phyloP scores from a whole-genome alignment of 2,797 vertebrate species.

The Tragopan temminckii region DNA sequence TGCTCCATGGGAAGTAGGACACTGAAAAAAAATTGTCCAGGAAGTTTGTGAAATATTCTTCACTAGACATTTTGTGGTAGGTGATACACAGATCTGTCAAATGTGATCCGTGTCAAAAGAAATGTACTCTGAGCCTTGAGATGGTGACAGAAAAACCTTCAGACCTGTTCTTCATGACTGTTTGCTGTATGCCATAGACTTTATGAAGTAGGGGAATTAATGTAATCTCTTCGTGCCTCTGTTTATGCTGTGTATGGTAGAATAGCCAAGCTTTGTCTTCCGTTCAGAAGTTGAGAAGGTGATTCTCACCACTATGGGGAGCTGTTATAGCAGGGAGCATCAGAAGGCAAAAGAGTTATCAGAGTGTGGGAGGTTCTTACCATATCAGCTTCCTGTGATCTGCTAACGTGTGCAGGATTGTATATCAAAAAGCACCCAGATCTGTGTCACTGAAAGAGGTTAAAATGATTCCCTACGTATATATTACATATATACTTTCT shows the following conservation, averaged over 20 bases:
- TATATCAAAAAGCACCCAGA: conserved; percentile 7
- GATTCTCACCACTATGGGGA: conserved; percentile 33
- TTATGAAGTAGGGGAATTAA: conserved; percentile 46
- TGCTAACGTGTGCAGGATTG: conserved; percentile 23
- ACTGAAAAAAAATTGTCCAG: neutral
- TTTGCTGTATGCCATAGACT: neutral
- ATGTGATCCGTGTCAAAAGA: neutral
- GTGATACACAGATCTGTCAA: neutral
- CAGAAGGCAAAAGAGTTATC: conserved; percentile 22
- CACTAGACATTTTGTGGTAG: neutral
- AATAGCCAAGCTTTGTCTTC: conserved; percentile 45
- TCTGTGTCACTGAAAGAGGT: neutral
- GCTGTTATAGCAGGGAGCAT: conserved; percentile 19
- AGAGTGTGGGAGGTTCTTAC: conserved; percentile 18
- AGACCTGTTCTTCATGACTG: neutral
- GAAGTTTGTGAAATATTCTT: neutral
- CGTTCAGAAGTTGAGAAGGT: conserved; percentile 36
- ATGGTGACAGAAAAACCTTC: neutral
- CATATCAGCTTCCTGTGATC: conserved; percentile 21
- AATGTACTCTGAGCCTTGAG: neutral
- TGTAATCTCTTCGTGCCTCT: conserved; percentile 43
- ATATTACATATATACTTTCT: neutral
- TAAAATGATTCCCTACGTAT: neutral
- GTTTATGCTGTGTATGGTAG: conserved; percentile 31
- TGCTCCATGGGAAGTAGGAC: neutral